A percentile compares a stretch with the other conserved stretches of the same genome.
Conservation (phyloP, 2,888 invertebrate species). For the Synergus gifuensis region DNA sequence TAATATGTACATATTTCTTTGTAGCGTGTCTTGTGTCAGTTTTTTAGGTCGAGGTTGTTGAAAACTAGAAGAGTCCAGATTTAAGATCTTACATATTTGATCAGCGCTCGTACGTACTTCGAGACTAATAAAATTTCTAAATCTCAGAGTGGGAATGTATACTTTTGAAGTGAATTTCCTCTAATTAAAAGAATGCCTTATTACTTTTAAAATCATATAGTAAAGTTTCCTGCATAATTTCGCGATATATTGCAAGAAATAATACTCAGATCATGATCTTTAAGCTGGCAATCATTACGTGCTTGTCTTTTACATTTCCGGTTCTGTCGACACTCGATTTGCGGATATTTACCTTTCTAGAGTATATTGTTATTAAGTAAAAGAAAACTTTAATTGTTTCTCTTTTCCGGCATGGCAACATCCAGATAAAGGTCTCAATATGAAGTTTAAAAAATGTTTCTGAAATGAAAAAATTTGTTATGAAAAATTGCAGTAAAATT, state of each 20-base stretch:
- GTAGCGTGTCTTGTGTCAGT: background rate
- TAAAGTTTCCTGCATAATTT: background rate
- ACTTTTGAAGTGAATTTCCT: too few relatives aligned
- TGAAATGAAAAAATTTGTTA: background rate
- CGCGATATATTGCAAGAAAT: background rate
- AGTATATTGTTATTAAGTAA: constrained; percentile 9
- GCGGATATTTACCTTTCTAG: constrained; percentile 36
- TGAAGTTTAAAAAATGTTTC: background rate
- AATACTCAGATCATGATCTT: background rate
- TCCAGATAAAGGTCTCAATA: background rate
- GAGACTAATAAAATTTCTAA: background rate
- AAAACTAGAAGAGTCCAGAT: background rate
- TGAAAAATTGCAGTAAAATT: background rate
- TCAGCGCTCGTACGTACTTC: background rate
- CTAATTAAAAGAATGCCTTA: background rate
- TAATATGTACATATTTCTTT: background rate
- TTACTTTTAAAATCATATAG: background rate
- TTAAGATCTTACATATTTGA: background rate
- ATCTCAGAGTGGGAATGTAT: background rate
- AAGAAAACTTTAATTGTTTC: background rate
- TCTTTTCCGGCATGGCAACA: background rate
- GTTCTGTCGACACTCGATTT: constrained; percentile 7
- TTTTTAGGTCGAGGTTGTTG: background rate
- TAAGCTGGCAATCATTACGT: background rate
- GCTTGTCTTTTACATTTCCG: background rate